Percentiles rank a stretch among this genome's conserved stretches.
phyloP scores from a whole-genome alignment of 2,797 vertebrate species.

The Danio tinwini region DNA sequence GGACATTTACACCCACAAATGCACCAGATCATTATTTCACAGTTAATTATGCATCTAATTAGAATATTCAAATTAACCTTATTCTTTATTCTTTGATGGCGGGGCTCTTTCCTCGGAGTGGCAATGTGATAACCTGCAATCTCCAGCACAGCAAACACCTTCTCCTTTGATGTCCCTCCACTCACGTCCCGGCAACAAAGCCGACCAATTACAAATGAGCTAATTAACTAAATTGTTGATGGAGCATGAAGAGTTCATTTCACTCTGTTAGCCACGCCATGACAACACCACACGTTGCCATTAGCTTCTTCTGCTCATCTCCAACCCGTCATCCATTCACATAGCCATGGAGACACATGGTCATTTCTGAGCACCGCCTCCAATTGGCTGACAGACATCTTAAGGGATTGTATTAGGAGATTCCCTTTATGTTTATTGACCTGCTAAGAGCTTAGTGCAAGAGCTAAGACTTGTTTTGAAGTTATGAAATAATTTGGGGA shows the following conservation, averaged over 20 bases:
- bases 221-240: conserved; percentile 99
- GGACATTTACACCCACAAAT: conserved; percentile 74
- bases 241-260: conserved; percentile 99
- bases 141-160: conserved; percentile 94
- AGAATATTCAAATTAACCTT: conserved; percentile 85
- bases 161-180: conserved; percentile 93
- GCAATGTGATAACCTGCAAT: conserved; percentile 87
- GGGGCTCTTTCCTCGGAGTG: conserved; percentile 80
- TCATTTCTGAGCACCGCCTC: conserved; percentile 61
- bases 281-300: conserved; percentile 93
- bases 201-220: conserved; percentile 99
- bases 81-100: conserved; percentile 65
- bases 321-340: conserved; percentile 73
- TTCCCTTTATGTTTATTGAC: conserved; percentile 13
- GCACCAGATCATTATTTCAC: conserved; percentile 80
- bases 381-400: conserved; percentile 52
- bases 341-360: conserved; percentile 64
- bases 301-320: conserved; percentile 81
- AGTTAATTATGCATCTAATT: conserved; percentile 86
- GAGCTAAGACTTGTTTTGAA: conserved; percentile 19
- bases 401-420: conserved; percentile 10
- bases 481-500: background rate
- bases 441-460: conserved; percentile 18
- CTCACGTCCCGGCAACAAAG: conserved; percentile 98
- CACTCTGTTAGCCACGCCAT: conserved; percentile 96